Conservation (phyloP, 1,140 invertebrate genomes). For the Bombus balteatus region DNA sequence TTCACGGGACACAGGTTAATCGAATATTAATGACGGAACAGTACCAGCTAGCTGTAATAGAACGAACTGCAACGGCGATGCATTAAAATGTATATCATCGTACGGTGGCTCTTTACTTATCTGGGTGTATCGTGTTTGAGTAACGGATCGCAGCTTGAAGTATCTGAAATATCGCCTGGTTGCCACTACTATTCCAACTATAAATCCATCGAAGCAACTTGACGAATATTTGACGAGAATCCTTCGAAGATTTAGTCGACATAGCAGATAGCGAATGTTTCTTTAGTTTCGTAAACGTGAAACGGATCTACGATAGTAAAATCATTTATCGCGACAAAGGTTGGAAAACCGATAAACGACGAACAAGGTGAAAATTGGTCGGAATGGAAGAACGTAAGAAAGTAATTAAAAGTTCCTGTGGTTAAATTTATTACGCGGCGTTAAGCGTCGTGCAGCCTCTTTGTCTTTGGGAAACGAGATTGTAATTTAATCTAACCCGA, state of each 20-base stretch:
- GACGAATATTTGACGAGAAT: not conserved
- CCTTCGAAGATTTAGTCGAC: too few relatives aligned
- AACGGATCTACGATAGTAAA: too few relatives aligned
- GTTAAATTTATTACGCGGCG: conserved; percentile 44
- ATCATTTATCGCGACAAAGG: too few relatives aligned
- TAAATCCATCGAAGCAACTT: not conserved
- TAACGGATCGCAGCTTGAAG: conserved; percentile 40
- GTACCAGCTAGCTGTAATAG: conserved; percentile 59
- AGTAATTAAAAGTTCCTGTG: conserved; percentile 16
- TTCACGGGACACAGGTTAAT: conserved; percentile 49
- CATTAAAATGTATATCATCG: conserved; percentile 60
- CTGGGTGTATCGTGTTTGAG: conserved; percentile 46
- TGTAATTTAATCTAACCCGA: conserved; percentile 54
- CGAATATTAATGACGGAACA: conserved; percentile 67
- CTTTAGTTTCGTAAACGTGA: too few relatives aligned
- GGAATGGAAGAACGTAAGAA: too few relatives aligned
- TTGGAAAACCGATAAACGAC: too few relatives aligned
- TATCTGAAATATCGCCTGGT: not conserved
- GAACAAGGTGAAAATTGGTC: too few relatives aligned
- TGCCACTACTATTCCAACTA: not conserved
- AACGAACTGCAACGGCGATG: conserved; percentile 39
- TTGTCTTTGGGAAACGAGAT: conserved; percentile 40
- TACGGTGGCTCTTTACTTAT: conserved; percentile 17
- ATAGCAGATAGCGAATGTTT: accelerated
- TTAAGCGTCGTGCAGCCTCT: conserved; percentile 15